A percentile compares a stretch with the other conserved stretches of the same genome.
Conservation (phyloP, 2,113 vertebrate genomes). For the Motacilla alba region DNA sequence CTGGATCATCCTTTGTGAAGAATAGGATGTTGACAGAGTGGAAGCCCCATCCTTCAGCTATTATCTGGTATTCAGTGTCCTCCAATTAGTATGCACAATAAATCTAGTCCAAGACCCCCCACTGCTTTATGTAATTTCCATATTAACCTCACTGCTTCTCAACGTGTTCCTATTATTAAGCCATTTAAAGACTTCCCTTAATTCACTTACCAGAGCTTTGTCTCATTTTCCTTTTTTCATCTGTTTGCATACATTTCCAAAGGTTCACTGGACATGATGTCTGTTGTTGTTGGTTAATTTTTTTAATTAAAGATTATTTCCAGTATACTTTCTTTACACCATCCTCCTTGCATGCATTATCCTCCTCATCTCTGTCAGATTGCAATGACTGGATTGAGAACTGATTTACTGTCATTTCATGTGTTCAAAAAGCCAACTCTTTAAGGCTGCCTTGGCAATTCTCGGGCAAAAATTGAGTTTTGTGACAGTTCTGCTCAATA, state of each 20-base stretch:
- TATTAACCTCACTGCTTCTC: constrained; percentile 77
- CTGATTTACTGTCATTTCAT: constrained; percentile 32
- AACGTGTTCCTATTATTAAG: constrained; percentile 75
- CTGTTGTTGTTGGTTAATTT: not conserved
- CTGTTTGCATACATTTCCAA: constrained; percentile 56
- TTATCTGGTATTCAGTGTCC: constrained; percentile 70
- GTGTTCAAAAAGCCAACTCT: constrained; percentile 2
- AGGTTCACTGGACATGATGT: not conserved
- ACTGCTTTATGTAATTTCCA: constrained; percentile 71
- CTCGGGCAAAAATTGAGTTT: not conserved
- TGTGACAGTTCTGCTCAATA: not conserved
- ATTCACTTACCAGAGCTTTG: constrained; percentile 43
- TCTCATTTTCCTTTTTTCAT: constrained; percentile 47
- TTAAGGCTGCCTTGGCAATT: constrained; percentile 1
- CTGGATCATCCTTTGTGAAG: constrained; percentile 67
- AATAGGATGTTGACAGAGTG: constrained; percentile 65
- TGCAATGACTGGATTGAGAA: constrained; percentile 43
- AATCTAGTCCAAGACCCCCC: constrained; percentile 64
- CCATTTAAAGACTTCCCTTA: constrained; percentile 69
- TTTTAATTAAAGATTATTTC: constrained; percentile 34
- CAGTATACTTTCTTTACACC: not conserved
- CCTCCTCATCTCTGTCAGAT: constrained; percentile 33
- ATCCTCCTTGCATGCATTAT: not conserved
- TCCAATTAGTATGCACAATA: constrained; percentile 72
- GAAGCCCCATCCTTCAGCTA: constrained; percentile 65